Evolutionary conservation across 1,140 invertebrate genomes (phyloP).

Genomic region (Dinothrombium tinctorium): DNA sequence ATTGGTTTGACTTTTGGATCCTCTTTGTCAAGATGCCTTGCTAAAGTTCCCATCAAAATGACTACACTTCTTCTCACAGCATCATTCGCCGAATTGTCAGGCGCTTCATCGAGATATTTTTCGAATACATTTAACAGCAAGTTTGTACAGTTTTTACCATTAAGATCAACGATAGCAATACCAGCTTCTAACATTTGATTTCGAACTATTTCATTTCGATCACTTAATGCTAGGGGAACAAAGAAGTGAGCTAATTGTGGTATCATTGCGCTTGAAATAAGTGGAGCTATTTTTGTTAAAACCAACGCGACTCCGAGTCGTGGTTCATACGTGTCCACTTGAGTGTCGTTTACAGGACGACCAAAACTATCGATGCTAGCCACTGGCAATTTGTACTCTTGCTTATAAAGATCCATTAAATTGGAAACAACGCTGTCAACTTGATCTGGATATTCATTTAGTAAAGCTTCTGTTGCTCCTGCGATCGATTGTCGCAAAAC

Average conservation of each 20-base stretch:
- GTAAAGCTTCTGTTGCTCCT: slow-evolving; percentile 39
- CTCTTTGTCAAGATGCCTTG: slow-evolving; percentile 72
- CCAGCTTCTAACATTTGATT: slow-evolving; percentile 78
- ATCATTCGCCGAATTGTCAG: slow-evolving; percentile 70
- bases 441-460: slow-evolving; percentile 29
- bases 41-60: slow-evolving; percentile 84
- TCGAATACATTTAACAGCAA: slow-evolving; percentile 39
- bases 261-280: slow-evolving; percentile 39
- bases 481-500: slow-evolving; percentile 52
- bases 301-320: slow-evolving; percentile 64
- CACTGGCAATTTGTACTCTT: slow-evolving; percentile 26
- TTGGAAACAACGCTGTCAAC: slow-evolving; percentile 32
- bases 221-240: slow-evolving; percentile 59
- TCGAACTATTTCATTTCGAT: slow-evolving; percentile 54
- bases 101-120: slow-evolving; percentile 64
- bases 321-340: slow-evolving; percentile 59
- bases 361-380: slow-evolving; percentile 57
- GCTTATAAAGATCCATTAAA: slow-evolving; percentile 46
- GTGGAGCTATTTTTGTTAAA: slow-evolving; percentile 41
- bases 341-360: slow-evolving; percentile 49
- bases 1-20: slow-evolving; percentile 78
- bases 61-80: slow-evolving; percentile 82
- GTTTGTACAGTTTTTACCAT: slow-evolving; percentile 43
- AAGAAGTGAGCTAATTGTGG: slow-evolving; percentile 44
- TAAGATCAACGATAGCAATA: slow-evolving; percentile 63